These are phyloP conservation scores for Stichodactyla mertensii DNA, from an alignment of 64 coral and sea anemone species.

Conservation along the genomic window DNA sequence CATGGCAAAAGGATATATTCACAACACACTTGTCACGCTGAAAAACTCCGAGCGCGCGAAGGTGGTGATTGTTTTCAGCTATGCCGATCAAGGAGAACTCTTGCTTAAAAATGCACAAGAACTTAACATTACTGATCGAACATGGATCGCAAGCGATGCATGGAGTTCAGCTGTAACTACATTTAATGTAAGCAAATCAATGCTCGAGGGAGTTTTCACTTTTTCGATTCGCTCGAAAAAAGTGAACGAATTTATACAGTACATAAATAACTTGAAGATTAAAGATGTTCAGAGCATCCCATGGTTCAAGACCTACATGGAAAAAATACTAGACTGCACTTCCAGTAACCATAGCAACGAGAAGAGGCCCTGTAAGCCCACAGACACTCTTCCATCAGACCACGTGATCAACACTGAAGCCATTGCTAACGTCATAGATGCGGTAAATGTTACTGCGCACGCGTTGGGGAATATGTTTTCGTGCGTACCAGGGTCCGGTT, in stretches of 20 bases:
- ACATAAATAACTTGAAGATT: constrained; percentile 45
- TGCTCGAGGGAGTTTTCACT: constrained; percentile 67
- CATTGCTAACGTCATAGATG: constrained; percentile 74
- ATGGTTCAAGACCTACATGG: constrained; percentile 63
- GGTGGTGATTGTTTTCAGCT: constrained; percentile 82
- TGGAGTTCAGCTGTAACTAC: constrained; percentile 43
- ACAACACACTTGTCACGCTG: constrained; percentile 33
- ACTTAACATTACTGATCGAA: constrained; percentile 72
- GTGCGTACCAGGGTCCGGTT: constrained; percentile 16
- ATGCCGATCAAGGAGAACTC: constrained; percentile 49
- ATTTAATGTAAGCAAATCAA: constrained; percentile 41
- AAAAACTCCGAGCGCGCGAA: constrained; percentile 41
- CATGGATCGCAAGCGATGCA: constrained; percentile 84
- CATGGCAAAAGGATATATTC: constrained; percentile 50
- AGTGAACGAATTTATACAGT: constrained; percentile 45
- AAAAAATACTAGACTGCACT: constrained; percentile 42
- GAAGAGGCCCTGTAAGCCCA: constrained; percentile 21
- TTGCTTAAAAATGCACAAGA: constrained; percentile 55
- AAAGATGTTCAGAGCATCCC: constrained; percentile 25
- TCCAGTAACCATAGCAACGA: background rate
- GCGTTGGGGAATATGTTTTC: constrained; percentile 59
- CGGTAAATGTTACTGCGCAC: constrained; percentile 58
- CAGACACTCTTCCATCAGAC: constrained; percentile 9
- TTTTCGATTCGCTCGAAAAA: constrained; percentile 55
- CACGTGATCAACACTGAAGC: constrained; percentile 41